Conservation (phyloP, 2,797 vertebrate species). For the Mus minutoides region DNA sequence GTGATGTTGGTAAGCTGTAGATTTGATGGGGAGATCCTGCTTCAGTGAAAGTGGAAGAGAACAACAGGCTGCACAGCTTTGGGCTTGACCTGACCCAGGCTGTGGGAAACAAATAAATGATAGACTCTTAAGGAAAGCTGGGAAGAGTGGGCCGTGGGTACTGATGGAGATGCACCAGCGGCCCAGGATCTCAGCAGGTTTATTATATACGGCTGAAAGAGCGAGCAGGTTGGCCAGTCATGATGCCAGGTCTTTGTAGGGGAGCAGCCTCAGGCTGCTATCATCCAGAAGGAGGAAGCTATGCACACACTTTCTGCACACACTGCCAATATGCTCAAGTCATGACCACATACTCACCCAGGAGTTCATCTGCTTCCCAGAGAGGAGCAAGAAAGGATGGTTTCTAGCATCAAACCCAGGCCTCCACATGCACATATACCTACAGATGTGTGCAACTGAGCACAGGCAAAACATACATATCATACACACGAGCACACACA, state of each 20-base stretch:
- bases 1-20: neutral
- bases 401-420: neutral
- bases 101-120: neutral
- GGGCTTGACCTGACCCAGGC: neutral
- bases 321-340: too few relatives aligned
- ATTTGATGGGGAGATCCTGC: neutral
- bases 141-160: neutral
- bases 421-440: too few relatives aligned
- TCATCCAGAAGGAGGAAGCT: neutral
- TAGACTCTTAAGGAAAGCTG: neutral
- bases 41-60: neutral
- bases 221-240: neutral
- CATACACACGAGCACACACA: neutral
- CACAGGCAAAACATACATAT: neutral
- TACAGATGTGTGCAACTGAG: neutral
- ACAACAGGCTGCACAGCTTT: neutral
- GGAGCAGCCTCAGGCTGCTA: neutral
- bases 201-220: neutral
- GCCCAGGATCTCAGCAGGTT: neutral
- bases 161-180: too few relatives aligned
- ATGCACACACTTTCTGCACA: neutral
- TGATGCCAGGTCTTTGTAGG: neutral
- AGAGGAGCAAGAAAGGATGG: neutral
- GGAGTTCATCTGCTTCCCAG: neutral
- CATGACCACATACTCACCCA: too few relatives aligned